Evolutionary conservation across 2,113 vertebrate genomes (phyloP).

Genomic region (Delphinapterus leucas): DNA sequence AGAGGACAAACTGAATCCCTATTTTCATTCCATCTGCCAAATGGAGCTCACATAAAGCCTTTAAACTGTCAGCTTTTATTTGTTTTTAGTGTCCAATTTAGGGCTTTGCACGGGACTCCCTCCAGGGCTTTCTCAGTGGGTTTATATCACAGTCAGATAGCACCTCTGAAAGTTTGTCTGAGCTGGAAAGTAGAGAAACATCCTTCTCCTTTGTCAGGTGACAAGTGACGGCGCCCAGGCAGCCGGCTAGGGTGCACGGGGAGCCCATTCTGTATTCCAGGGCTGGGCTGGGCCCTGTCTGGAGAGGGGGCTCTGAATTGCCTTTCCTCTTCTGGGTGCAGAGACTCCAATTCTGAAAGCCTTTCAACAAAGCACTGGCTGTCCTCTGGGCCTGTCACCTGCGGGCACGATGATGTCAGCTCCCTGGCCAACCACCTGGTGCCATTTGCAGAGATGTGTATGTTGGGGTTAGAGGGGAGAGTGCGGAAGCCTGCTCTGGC

Average conservation of each 20-base stretch:
- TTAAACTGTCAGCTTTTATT: slow-evolving; percentile 82
- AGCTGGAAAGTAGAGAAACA: slow-evolving; percentile 62
- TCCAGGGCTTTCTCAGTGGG: slow-evolving; percentile 75
- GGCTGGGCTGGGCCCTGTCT: not conserved
- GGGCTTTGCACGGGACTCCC: slow-evolving; percentile 76
- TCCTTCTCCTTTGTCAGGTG: slow-evolving; percentile 58
- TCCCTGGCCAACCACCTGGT: slow-evolving; percentile 36
- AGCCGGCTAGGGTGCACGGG: not conserved
- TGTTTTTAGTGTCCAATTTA: slow-evolving; percentile 84
- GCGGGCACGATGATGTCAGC: slow-evolving; percentile 39
- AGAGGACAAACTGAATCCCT: slow-evolving; percentile 65
- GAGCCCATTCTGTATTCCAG: not conserved
- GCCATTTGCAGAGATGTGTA: not conserved
- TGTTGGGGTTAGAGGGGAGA: not conserved
- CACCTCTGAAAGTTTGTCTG: slow-evolving; percentile 44
- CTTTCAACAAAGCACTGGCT: slow-evolving; percentile 52
- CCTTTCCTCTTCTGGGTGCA: not conserved
- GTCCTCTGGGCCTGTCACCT: slow-evolving; percentile 50
- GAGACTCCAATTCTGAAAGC: not conserved
- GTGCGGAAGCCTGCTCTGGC: slow-evolving; percentile 27
- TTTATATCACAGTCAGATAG: slow-evolving; percentile 72
- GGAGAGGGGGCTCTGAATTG: not conserved
- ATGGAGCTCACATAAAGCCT: slow-evolving; percentile 76
- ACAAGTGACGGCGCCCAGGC: slow-evolving; percentile 30
- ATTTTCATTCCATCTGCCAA: slow-evolving; percentile 68